These are phyloP conservation scores for Acanthoscelides obtectus DNA, from an alignment of 2,888 invertebrate genomes.

Conservation along the genomic window DNA sequence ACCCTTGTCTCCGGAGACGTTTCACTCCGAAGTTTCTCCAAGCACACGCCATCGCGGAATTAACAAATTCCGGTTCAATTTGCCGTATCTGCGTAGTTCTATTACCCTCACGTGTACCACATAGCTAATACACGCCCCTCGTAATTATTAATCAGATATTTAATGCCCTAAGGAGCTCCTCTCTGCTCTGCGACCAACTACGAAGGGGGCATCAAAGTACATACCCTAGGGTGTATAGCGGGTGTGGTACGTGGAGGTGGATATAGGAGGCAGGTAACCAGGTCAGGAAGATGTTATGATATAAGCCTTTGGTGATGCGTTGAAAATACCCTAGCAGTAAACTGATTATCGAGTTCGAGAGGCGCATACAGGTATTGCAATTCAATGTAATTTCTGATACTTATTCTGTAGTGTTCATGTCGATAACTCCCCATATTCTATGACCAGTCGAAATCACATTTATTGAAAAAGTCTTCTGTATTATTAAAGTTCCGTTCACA, in stretches of 20 bases:
- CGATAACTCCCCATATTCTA: too few species aligned
- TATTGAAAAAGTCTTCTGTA: too few species aligned
- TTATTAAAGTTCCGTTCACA: too few species aligned
- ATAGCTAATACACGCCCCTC: neutral
- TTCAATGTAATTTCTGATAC: too few species aligned
- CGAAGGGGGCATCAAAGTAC: neutral
- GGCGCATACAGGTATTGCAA: too few species aligned
- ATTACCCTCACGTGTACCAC: neutral
- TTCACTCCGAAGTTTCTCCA: neutral
- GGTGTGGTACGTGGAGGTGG: neutral
- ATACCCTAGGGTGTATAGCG: neutral
- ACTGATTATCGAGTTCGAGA: too few species aligned
- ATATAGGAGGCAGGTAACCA: neutral
- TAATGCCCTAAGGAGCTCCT: neutral
- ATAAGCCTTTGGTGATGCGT: too few species aligned
- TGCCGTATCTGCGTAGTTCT: neutral
- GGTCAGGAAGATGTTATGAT: too few species aligned
- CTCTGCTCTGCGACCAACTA: neutral
- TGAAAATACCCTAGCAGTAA: too few species aligned
- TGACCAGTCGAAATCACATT: too few species aligned
- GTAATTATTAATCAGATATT: neutral
- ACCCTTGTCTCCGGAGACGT: too few species aligned
- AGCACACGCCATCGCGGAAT: neutral
- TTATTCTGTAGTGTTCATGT: too few species aligned
- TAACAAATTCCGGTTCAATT: neutral